phyloP scores from a whole-genome alignment of 2,113 vertebrate species.

The Psilopsiagon aymara region DNA sequence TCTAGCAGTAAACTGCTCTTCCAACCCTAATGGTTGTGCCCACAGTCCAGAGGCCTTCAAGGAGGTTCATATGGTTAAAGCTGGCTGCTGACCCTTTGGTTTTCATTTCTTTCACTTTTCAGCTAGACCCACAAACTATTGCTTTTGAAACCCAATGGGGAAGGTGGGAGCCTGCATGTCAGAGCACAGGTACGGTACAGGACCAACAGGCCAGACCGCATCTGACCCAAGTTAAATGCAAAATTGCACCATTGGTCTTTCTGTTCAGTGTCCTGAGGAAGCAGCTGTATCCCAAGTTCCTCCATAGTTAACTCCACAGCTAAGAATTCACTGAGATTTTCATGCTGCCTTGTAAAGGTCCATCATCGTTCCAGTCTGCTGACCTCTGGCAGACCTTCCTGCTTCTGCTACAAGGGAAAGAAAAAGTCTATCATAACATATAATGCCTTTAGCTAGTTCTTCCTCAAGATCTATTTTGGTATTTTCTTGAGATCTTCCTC shows the following conservation, averaged over 20 bases:
- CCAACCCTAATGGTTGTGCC: not conserved
- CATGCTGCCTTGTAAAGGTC: not conserved
- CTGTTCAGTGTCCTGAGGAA: not conserved
- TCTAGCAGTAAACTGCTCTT: not conserved
- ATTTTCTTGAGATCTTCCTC: no score
- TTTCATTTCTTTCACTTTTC: not conserved
- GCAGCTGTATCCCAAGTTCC: fast-evolving
- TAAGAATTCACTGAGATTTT: not conserved
- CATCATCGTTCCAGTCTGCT: not conserved
- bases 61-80: not conserved
- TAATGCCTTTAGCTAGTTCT: not conserved
- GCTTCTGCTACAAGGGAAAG: not conserved
- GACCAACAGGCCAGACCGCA: not conserved
- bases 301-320: not conserved
- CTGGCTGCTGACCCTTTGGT: not conserved
- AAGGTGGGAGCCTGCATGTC: not conserved
- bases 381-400: not conserved
- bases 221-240: not conserved
- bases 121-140: not conserved
- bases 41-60: not conserved
- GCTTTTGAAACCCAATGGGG: not conserved
- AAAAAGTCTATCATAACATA: not conserved
- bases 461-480: not conserved
- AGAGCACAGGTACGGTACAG: not conserved
- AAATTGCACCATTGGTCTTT: not conserved